Conservation (phyloP, 2,797 vertebrate genomes). For the Cichlasoma orientale region DNA sequence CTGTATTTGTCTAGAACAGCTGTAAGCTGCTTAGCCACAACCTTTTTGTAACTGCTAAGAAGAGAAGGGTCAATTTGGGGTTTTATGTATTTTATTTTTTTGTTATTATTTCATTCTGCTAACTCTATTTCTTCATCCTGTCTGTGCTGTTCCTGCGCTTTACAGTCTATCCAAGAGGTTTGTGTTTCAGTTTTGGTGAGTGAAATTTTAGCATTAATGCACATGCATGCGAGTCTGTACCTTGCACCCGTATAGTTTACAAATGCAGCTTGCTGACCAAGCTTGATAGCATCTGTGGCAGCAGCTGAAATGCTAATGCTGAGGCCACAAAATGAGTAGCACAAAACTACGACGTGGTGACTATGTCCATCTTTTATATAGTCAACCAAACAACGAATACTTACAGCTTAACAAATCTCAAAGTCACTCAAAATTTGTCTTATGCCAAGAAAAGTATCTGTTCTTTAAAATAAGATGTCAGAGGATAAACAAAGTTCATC, state of each 20-base stretch:
- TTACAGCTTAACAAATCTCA: background rate
- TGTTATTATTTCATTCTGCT: no score
- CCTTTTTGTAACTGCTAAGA: no score
- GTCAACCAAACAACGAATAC: background rate
- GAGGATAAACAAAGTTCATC: background rate
- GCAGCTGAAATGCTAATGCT: background rate
- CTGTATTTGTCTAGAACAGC: no score
- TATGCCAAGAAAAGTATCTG: no score
- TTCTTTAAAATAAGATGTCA: background rate
- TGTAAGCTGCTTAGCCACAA: no score
- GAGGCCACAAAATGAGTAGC: background rate
- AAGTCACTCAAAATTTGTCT: background rate
- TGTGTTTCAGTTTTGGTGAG: background rate
- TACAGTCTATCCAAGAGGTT: background rate
- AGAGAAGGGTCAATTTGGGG: no score
- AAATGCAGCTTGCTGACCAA: background rate
- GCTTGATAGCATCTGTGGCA: background rate
- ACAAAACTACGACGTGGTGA: background rate
- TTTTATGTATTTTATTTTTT: no score
- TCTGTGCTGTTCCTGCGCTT: background rate
- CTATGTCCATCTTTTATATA: background rate
- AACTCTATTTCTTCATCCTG: background rate
- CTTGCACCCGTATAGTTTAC: background rate
- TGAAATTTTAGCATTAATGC: background rate
- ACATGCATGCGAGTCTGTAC: background rate